Evolutionary conservation across 2,888 invertebrate species (phyloP), one percentile per base, ranked within the genome.

Genomic region (Apoda limacodes): DNA sequence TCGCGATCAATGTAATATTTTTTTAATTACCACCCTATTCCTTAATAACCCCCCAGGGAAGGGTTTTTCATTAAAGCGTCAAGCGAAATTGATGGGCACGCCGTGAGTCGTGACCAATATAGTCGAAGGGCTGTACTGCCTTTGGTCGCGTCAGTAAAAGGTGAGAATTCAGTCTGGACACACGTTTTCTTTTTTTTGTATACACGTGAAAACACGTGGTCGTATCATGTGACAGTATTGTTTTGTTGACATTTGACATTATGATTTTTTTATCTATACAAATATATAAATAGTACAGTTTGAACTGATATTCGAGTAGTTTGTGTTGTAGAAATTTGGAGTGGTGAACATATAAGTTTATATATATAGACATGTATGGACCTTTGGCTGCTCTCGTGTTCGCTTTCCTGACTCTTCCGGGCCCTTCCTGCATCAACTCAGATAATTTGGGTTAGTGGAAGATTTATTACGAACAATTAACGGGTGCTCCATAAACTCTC

Each of bases 21-120:
- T 59, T 66, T 70, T 70, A 72, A 74, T 74, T 74, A 71, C 59
- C 55, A 55, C 53, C 55, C 43, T 48, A 51, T 59, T 52, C 51
- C 60, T 61, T 66, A 67, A 67, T 69, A 66, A 64, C 61, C 57
- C 67, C 60, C 65, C 41, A 55, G 69, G 69, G 65, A 66, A 67
- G 60, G 66, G 62, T 64, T 61, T 67, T 69, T 70, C 69, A 72
- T 70, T 72, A 71, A 70, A 70, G 70, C 69, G 76, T 76, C 75
- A 74, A 59, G 62, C 56, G 52, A 65, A 75, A 78, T 78, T 76
- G 76, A 76, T 76, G 76, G 70, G 64, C 63, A 60, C 49, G 63
- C 66, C 61, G 61, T 66, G 63, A 60, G 17, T 17, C 65, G 67
- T 74, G 75, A 67, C 72, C 75, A 70, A 64, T n/a, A n/a, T 66